Evolutionary conservation across 2,797 vertebrate genomes (phyloP).

Genomic region (Acestrorhynchus altus): DNA sequence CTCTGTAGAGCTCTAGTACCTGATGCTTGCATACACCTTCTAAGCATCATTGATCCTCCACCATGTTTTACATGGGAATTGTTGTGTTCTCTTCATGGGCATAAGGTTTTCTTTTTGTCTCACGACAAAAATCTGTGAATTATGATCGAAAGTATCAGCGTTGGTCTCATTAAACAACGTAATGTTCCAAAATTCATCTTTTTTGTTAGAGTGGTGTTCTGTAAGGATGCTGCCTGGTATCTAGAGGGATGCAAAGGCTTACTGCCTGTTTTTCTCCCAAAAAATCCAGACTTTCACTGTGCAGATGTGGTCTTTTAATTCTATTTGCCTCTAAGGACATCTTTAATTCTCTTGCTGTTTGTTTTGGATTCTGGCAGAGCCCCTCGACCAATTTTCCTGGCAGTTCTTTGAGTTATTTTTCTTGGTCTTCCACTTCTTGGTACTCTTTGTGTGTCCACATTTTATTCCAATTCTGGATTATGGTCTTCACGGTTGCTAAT

Average conservation of each 20-base stretch:
- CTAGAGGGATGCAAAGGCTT: background rate
- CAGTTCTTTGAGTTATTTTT: too few relatives aligned
- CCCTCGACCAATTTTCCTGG: background rate
- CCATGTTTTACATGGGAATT: background rate
- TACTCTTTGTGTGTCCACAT: too few relatives aligned
- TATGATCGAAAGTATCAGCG: background rate
- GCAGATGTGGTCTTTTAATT: too few relatives aligned
- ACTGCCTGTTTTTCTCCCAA: too few relatives aligned
- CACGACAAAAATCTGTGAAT: background rate
- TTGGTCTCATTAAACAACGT: background rate
- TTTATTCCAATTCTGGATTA: background rate
- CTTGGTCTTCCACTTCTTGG: too few relatives aligned
- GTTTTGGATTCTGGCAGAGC: background rate
- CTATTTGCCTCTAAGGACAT: background rate
- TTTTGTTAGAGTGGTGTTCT: background rate
- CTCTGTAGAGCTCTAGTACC: background rate
- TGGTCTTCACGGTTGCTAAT: background rate
- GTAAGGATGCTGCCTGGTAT: background rate
- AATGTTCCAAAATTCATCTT: background rate
- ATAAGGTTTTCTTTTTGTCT: background rate
- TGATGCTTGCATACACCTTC: background rate
- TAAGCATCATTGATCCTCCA: background rate
- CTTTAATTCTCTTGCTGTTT: background rate
- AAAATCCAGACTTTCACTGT: too few relatives aligned
- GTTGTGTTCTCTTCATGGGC: background rate